A percentile compares a stretch with the other conserved stretches of the same genome.
Evolutionary conservation across 2,797 vertebrate genomes (phyloP).

Genomic region (Atherinosoma microstoma): DNA sequence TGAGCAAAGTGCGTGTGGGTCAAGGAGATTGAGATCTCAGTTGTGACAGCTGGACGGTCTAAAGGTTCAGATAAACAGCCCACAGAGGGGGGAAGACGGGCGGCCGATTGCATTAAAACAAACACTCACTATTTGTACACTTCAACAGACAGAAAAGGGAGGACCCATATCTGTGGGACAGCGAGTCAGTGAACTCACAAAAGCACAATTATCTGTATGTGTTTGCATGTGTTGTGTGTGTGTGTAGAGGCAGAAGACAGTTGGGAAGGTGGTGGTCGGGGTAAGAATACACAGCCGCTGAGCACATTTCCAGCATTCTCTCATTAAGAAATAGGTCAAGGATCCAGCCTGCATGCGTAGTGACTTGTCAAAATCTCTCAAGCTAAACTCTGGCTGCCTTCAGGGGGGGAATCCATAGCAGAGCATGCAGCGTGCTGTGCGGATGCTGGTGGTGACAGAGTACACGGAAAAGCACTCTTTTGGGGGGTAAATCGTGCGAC

Average conservation of each 20-base stretch:
- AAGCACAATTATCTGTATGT: slow-evolving; percentile 67
- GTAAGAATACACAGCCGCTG: slow-evolving; percentile 65
- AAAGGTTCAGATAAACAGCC: slow-evolving; percentile 82
- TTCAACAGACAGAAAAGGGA: slow-evolving; percentile 52
- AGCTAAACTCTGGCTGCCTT: slow-evolving; percentile 77
- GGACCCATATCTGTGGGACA: slow-evolving; percentile 56
- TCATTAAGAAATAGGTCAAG: slow-evolving; percentile 90
- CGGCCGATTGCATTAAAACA: slow-evolving; percentile 78
- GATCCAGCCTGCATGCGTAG: slow-evolving; percentile 84
- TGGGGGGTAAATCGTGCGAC: slow-evolving; percentile 27
- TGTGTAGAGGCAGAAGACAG: slow-evolving; percentile 57
- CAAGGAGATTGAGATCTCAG: slow-evolving; percentile 78
- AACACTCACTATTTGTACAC: slow-evolving; percentile 72
- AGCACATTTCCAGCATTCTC: slow-evolving; percentile 79
- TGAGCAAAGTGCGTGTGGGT: slow-evolving; percentile 62
- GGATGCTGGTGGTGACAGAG: slow-evolving; percentile 63
- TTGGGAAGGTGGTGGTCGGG: slow-evolving; percentile 43
- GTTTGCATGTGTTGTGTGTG: slow-evolving; percentile 11
- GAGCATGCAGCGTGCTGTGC: slow-evolving; percentile 32
- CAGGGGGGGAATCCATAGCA: slow-evolving; percentile 41
- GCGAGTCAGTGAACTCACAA: slow-evolving; percentile 63
- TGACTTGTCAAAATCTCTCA: slow-evolving; percentile 87
- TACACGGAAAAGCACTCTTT: slow-evolving; percentile 39
- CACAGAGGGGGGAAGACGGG: slow-evolving; percentile 55
- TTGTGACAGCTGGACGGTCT: slow-evolving; percentile 84